phyloP scores from a whole-genome alignment of 2,113 vertebrate species.

The Anoura caudifer region DNA sequence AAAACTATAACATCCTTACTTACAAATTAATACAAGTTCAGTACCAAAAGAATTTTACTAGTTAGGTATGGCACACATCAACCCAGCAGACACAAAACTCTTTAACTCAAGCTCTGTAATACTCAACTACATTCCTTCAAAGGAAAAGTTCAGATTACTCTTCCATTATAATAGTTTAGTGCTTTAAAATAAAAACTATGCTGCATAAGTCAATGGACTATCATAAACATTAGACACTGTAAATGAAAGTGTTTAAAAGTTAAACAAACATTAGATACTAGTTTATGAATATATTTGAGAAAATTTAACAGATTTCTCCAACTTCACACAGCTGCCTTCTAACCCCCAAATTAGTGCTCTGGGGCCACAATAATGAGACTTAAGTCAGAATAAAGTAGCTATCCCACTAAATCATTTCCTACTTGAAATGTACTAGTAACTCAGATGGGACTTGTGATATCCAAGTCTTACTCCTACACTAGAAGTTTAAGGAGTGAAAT shows the following conservation, averaged over 20 bases:
- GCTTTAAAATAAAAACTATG: conserved; percentile 45
- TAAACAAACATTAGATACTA: neutral
- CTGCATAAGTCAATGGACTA: neutral
- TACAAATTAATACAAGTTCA: neutral
- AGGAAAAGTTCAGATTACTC: conserved; percentile 19
- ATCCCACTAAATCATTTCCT: neutral
- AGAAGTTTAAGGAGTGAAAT: neutral
- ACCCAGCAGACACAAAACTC: neutral
- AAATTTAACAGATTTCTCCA: neutral
- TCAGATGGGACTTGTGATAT: neutral
- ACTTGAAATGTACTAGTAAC: neutral
- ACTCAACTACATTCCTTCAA: neutral
- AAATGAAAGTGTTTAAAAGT: neutral
- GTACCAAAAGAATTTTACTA: conserved; percentile 1
- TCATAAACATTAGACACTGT: neutral
- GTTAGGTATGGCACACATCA: neutral
- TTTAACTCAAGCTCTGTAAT: conserved; percentile 8
- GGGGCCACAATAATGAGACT: neutral
- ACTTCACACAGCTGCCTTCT: neutral
- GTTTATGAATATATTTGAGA: neutral
- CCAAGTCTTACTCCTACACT: neutral
- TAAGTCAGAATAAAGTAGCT: neutral
- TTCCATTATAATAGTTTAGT: neutral
- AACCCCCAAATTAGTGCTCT: neutral
- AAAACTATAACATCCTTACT: neutral